phyloP scores from a whole-genome alignment of 2,888 invertebrate species.

The Drosophila rellima region DNA sequence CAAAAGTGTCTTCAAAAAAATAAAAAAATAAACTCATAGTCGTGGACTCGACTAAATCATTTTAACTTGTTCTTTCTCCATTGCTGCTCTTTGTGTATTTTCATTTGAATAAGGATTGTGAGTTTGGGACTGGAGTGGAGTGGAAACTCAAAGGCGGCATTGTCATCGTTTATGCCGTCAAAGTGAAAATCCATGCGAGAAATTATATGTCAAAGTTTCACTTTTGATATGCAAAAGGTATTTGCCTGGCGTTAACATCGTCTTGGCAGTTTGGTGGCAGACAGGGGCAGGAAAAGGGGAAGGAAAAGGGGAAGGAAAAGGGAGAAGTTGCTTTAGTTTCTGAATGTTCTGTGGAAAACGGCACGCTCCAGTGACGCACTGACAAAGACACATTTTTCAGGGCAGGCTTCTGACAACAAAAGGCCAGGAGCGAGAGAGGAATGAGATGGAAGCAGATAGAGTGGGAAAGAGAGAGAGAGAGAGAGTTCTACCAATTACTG shows the following conservation, averaged over 20 bases:
- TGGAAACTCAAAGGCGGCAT: slow-evolving; percentile 49
- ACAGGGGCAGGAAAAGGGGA: neutral
- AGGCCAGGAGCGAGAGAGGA: slow-evolving; percentile 25
- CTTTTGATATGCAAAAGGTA: slow-evolving; percentile 74
- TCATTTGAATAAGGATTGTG: slow-evolving; percentile 23
- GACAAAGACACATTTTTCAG: slow-evolving; percentile 78
- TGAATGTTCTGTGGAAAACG: slow-evolving; percentile 1
- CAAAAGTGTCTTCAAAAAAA: too few species aligned
- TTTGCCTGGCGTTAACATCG: slow-evolving; percentile 31
- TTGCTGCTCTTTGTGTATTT: slow-evolving; percentile 9
- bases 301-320: neutral
- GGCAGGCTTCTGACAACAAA: slow-evolving; percentile 31
- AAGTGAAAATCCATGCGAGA: slow-evolving; percentile 81
- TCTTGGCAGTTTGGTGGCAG: slow-evolving; percentile 19
- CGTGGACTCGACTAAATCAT: neutral
- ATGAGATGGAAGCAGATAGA: too few species aligned
- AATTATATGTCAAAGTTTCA: slow-evolving; percentile 81
- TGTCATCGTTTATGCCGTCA: slow-evolving; percentile 79
- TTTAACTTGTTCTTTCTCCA: neutral
- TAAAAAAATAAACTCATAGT: neutral
- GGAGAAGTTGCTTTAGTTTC: neutral
- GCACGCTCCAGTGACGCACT: slow-evolving; percentile 75
- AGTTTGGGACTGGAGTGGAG: slow-evolving; percentile 16
- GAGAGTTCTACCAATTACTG: slow-evolving; percentile 67
- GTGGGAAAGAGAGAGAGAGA: neutral